A percentile compares a stretch with the other conserved stretches of the same genome.
Conservation (phyloP, 2,113 vertebrate species). For the Ageneiosus marmoratus region DNA sequence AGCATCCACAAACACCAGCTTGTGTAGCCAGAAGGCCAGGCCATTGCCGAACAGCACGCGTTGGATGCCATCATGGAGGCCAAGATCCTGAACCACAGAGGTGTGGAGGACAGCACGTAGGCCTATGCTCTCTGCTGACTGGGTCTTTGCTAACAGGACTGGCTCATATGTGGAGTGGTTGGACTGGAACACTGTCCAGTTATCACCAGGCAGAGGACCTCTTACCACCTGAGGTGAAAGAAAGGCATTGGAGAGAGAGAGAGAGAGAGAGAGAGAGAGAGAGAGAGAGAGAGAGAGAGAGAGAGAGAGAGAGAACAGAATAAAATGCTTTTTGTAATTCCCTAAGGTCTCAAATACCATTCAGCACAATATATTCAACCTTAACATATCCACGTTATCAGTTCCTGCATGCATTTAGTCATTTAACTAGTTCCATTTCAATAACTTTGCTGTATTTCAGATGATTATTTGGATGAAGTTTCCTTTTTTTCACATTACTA, state of each 20-base stretch:
- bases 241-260: too few species aligned
- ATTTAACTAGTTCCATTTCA: not conserved
- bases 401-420: not conserved
- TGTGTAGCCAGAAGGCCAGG: conserved; percentile 96
- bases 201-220: conserved; percentile 89
- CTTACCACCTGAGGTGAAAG: conserved; percentile 64
- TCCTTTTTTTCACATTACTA: not conserved
- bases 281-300: too few species aligned
- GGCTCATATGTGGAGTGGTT: conserved; percentile 97
- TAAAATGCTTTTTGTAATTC: too few species aligned
- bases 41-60: conserved; percentile 96
- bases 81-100: conserved; percentile 94
- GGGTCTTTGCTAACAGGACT: conserved; percentile 91
- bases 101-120: conserved; percentile 85
- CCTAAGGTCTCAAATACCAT: too few species aligned
- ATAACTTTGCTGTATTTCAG: not conserved
- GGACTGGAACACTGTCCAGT: conserved; percentile 98
- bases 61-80: conserved; percentile 94
- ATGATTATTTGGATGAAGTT: not conserved
- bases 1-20: conserved; percentile 90
- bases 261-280: not conserved
- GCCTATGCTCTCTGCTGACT: conserved; percentile 86
- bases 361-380: not conserved
- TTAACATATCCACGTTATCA: not conserved
- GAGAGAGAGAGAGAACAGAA: not conserved